Evolutionary conservation across 2,113 vertebrate genomes (phyloP).

Genomic region (Ahaetulla prasina): DNA sequence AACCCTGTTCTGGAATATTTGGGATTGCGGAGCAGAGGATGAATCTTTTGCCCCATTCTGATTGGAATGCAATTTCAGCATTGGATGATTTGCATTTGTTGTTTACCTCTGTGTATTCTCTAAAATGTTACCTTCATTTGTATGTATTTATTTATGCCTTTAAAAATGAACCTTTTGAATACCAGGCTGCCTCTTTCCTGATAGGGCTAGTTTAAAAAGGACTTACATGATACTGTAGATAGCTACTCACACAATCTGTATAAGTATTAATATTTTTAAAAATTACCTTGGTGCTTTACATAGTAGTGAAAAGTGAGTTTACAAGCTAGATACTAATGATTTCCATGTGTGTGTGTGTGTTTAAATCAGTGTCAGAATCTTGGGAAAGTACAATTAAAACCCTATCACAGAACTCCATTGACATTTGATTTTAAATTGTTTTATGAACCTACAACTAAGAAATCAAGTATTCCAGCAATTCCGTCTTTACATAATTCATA

Average conservation of each 20-base stretch:
- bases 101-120: background rate
- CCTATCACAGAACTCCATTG: slow-evolving; percentile 15
- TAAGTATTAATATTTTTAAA: background rate
- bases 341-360: background rate
- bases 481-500: background rate
- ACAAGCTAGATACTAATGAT: background rate
- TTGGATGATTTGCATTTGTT: background rate
- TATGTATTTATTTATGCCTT: background rate
- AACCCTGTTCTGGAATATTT: background rate
- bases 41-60: background rate
- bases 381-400: slow-evolving; percentile 17
- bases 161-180: background rate
- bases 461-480: background rate
- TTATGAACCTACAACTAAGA: slow-evolving; percentile 1
- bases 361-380: background rate
- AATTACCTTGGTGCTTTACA: background rate
- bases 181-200: background rate
- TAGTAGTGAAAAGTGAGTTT: background rate
- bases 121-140: background rate
- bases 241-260: background rate
- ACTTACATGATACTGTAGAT: background rate
- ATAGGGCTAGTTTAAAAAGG: background rate
- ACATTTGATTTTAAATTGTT: slow-evolving; percentile 28
- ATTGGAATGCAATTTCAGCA: background rate
- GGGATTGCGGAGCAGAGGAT: background rate